A percentile compares a stretch with the other conserved stretches of the same genome.
phyloP scores from a whole-genome alignment of 2,797 vertebrate species.

The Tokudaia tokunoshimensis region DNA sequence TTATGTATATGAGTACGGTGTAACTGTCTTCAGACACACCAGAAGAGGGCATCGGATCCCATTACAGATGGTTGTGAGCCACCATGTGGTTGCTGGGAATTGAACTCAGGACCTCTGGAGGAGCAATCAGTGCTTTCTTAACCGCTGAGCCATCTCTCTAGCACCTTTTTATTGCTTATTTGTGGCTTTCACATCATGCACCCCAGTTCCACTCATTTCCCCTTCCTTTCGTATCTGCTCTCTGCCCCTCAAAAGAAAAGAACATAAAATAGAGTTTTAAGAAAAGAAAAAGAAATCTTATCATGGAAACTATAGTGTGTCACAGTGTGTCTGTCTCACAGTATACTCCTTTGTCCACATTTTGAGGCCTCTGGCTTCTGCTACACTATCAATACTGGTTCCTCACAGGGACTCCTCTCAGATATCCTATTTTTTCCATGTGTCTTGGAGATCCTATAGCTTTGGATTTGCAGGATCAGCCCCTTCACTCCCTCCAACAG shows the following conservation, averaged over 20 bases:
- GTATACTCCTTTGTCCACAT: background rate
- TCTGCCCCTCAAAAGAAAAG: background rate
- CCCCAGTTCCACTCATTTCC: background rate
- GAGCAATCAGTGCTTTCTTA: background rate
- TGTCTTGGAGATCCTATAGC: background rate
- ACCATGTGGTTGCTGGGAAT: background rate
- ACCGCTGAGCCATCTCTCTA: too few species aligned
- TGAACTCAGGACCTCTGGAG: background rate
- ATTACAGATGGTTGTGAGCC: background rate
- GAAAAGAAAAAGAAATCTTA: background rate
- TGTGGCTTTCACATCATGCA: background rate
- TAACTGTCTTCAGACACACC: background rate
- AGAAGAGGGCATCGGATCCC: background rate
- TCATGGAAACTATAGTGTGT: background rate
- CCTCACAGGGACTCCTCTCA: background rate
- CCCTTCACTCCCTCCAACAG: background rate
- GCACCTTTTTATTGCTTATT: background rate
- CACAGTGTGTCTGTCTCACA: background rate
- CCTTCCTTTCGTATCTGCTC: background rate
- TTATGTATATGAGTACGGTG: background rate
- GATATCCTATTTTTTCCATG: background rate
- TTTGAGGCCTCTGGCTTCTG: background rate
- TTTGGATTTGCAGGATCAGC: background rate
- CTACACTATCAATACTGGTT: background rate
- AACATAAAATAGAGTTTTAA: background rate